Evolutionary conservation across 2,888 invertebrate species (phyloP), one percentile per base, ranked within the genome.

Genomic region (Trissonchulus latispiculum): DNA sequence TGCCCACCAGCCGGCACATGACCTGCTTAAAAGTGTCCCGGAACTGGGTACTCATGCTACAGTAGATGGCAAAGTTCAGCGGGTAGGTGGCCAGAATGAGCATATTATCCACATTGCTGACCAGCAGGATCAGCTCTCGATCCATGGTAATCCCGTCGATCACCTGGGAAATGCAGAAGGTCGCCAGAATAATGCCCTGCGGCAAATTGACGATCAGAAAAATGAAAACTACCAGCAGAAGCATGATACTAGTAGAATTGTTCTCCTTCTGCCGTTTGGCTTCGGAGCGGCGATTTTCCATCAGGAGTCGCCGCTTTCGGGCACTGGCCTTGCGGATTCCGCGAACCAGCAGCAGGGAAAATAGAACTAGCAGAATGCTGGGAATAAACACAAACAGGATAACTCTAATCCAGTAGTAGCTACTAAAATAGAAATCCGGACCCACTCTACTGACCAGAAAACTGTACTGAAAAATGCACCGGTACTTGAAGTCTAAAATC

Each of bases 11-110:
- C 28, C 64, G 64, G 8, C 66, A 36, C 81, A 93, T 93, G 36
- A 87, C 80, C 36, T 84, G 90, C 80, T 91, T 91, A 83, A 94
- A 94, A 0, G 93, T 93, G 83, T 93, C 92, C 31, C 94, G 87
- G 84, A 95, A 95, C 82, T 93, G 93, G 36, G 92, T 86, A 36
- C 92, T 92, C 94, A 94, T 95, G 8, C 92, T 92, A 83, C 93
- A 94, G 81, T 94, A 94, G 77, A 94, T 93, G 75, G 92, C 93
- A 80, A 94, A 93, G 84, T 94, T 94, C 72, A 85, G 75, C 18
- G 92, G 93, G 84, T 93, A 93, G 69, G 91, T 92, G 61, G 92
- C 88, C 74, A 93, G 89, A 75, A 94, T 90, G 83, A 91, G 90
- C 85, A 93, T 92, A 72, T 72, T 72, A 85, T 94, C 72, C n/a